phyloP scores from a whole-genome alignment of 2,797 vertebrate genomes.

The Myoxocephalus aenaeus region DNA sequence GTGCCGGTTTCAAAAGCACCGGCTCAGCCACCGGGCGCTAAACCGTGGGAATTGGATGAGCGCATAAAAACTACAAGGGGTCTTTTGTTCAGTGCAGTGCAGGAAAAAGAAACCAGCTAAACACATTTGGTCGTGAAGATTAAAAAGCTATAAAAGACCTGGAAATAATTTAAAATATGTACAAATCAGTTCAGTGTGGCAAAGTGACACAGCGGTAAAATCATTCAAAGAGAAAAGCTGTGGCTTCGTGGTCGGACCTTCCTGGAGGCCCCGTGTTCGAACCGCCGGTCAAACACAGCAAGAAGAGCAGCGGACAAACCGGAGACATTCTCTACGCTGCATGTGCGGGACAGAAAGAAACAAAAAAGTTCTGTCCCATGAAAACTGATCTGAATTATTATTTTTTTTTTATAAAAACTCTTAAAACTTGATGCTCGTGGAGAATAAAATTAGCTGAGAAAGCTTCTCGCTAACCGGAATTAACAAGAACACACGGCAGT shows the following conservation, averaged over 20 bases:
- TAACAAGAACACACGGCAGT: conserved; percentile 6
- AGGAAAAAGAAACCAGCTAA: conserved; percentile 41
- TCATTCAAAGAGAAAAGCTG: conserved; percentile 17
- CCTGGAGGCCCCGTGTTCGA: background rate
- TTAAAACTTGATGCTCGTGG: background rate
- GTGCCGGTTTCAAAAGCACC: background rate
- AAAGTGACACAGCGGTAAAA: conserved; percentile 35
- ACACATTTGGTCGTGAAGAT: conserved; percentile 52
- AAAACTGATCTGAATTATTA: no score
- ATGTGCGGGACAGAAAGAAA: background rate
- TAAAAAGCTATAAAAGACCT: conserved; percentile 45
- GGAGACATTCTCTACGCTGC: conserved; percentile 18
- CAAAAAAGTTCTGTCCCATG: background rate
- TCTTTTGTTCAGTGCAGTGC: conserved; percentile 19
- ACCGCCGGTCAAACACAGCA: background rate
- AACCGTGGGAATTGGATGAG: conserved; percentile 9
- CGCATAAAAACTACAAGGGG: background rate
- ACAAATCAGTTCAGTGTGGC: conserved; percentile 37
- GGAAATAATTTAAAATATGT: conserved; percentile 43
- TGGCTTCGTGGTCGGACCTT: background rate
- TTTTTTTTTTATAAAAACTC: no score
- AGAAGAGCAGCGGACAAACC: background rate
- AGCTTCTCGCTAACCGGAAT: conserved; percentile 1
- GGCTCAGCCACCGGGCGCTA: background rate
- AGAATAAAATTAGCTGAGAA: background rate